phyloP scores from a whole-genome alignment of 2,888 invertebrate genomes.

The Cetonia aurata region DNA sequence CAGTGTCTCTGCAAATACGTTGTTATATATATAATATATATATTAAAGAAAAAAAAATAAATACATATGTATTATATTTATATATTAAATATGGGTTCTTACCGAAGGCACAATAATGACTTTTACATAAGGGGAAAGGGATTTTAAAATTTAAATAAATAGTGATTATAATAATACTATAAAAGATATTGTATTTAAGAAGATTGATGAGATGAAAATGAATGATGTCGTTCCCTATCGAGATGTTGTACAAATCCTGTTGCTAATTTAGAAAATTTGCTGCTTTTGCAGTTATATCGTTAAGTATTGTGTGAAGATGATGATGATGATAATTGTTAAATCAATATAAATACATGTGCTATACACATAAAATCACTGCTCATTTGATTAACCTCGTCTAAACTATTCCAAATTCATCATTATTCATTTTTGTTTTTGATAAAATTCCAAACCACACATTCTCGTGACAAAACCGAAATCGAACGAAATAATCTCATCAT shows the following conservation, averaged over 20 bases:
- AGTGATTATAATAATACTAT: constrained; percentile 45
- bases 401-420: constrained; percentile 16
- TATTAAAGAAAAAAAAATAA: constrained; percentile 48
- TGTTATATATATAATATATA: constrained; percentile 42
- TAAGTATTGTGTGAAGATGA: constrained; percentile 48
- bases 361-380: constrained; percentile 3
- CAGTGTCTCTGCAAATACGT: constrained; percentile 52
- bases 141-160: constrained; percentile 44
- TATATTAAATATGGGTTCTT: constrained; percentile 45
- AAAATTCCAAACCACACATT: constrained; percentile 8
- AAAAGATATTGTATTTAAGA: constrained; percentile 42
- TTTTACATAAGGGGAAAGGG: constrained; percentile 37
- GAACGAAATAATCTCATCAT: constrained; percentile 42
- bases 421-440: constrained; percentile 7
- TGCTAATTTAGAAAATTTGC: constrained; percentile 64
- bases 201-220: constrained; percentile 47
- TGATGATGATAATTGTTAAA: constrained; percentile 11
- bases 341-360: constrained; percentile 24
- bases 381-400: constrained; percentile 10
- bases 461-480: constrained; percentile 44
- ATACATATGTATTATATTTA: constrained; percentile 44
- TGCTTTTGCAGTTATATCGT: constrained; percentile 55
- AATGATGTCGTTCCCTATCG: constrained; percentile 63
- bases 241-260: constrained; percentile 65
- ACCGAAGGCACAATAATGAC: constrained; percentile 52